A percentile compares a stretch with the other conserved stretches of the same genome.
phyloP scores from a whole-genome alignment of 2,113 vertebrate species.

The Nematolebias whitei region DNA sequence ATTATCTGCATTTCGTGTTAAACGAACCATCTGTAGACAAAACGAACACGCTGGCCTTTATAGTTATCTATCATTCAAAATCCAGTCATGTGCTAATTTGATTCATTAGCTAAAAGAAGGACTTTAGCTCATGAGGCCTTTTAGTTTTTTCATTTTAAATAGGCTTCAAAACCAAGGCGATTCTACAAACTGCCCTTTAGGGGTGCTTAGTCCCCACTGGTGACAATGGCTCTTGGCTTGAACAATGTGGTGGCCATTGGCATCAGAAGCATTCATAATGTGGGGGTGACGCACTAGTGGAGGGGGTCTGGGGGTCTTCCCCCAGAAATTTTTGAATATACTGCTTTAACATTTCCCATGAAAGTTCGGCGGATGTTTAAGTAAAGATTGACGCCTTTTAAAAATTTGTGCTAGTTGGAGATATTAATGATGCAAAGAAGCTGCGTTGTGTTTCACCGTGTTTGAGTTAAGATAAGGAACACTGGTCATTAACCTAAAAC shows the following conservation, averaged over 20 bases:
- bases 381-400: background rate
- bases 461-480: background rate
- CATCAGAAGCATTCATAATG: too few relatives aligned
- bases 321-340: too few relatives aligned
- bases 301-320: too few relatives aligned
- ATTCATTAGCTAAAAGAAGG: background rate
- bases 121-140: slow-evolving; percentile 3
- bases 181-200: too few relatives aligned
- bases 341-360: too few relatives aligned
- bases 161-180: too few relatives aligned
- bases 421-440: background rate
- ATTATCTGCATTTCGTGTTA: slow-evolving; percentile 54
- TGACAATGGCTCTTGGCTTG: too few relatives aligned
- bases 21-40: slow-evolving; percentile 29
- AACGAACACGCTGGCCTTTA: background rate
- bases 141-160: too few relatives aligned
- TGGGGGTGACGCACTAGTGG: too few relatives aligned
- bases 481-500: background rate
- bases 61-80: slow-evolving; percentile 12
- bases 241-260: too few relatives aligned
- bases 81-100: too few relatives aligned
- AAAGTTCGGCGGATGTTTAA: background rate
- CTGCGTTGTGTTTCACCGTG: background rate
- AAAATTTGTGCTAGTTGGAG: background rate
- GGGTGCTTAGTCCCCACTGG: too few relatives aligned